These are phyloP conservation scores for Rachycentron canadum DNA, from an alignment of 2,797 vertebrate species.

Conservation along the genomic window DNA sequence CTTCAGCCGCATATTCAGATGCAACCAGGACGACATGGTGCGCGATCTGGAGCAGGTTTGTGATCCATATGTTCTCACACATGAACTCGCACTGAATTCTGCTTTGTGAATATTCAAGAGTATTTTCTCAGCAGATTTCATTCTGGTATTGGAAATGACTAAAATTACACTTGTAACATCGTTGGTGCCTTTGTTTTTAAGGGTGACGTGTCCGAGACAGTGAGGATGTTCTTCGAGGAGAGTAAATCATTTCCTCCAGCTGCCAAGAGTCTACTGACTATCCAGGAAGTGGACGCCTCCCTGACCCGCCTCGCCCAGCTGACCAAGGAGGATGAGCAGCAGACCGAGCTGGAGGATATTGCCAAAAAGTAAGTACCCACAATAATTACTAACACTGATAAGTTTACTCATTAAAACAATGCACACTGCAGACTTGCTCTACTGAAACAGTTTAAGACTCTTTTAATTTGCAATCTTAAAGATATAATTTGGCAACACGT, in stretches of 20 bases:
- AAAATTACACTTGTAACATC: neutral
- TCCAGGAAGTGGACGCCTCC: conserved; percentile 95
- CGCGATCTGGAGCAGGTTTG: conserved; percentile 95
- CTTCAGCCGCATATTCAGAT: conserved; percentile 95
- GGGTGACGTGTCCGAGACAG: conserved; percentile 97
- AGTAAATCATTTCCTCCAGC: conserved; percentile 92
- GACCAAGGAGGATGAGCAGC: conserved; percentile 98
- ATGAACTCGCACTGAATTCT: fast-evolving
- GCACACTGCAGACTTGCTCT: neutral
- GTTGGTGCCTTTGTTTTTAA: conserved; percentile 55
- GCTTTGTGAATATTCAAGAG: fast-evolving
- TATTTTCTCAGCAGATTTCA: neutral
- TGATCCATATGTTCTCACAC: neutral
- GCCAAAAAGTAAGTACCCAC: conserved; percentile 86
- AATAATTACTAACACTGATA: neutral
- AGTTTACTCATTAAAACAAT: conserved; percentile 1
- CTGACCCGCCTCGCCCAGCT: conserved; percentile 91
- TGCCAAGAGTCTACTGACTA: conserved; percentile 93
- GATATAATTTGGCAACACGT: too few species aligned
- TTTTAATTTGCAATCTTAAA: neutral
- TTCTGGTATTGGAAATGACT: neutral
- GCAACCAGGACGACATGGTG: conserved; percentile 95
- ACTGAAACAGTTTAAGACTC: conserved; percentile 3
- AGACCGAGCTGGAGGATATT: conserved; percentile 91
- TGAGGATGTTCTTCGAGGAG: conserved; percentile 95